These are phyloP conservation scores for Sebastes ruberrimus DNA, from an alignment of 2,797 vertebrate species.

Conservation along the genomic window DNA sequence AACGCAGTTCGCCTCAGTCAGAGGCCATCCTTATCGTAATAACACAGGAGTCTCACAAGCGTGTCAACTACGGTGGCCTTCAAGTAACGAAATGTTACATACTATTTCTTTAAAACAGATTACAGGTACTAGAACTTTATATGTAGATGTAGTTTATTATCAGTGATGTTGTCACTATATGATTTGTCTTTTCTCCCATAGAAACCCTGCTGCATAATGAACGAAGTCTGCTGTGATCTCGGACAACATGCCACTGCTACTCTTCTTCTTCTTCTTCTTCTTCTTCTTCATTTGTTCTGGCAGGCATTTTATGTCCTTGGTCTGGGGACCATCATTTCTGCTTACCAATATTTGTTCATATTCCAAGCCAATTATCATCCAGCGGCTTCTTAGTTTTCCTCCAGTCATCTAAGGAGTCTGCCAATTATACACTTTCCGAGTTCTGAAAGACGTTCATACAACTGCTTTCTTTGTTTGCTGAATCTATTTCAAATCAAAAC, in stretches of 20 bases:
- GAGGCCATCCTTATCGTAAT: too few relatives aligned
- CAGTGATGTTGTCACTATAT: neutral
- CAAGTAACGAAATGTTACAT: too few relatives aligned
- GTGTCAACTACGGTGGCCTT: too few relatives aligned
- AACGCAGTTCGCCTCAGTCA: too few relatives aligned
- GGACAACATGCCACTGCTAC: neutral
- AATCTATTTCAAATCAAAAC: fast-evolving
- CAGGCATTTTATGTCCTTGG: neutral
- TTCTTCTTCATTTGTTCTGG: neutral
- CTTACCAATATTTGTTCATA: neutral
- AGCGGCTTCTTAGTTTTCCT: too few relatives aligned
- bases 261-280: neutral
- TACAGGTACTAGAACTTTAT: fast-evolving
- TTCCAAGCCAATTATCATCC: neutral
- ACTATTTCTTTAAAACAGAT: neutral
- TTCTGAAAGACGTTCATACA: neutral
- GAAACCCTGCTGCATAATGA: neutral
- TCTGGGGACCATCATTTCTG: neutral
- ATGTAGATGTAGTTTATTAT: neutral
- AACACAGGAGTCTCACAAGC: too few relatives aligned
- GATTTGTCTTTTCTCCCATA: neutral
- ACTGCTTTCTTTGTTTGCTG: neutral
- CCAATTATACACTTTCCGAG: neutral
- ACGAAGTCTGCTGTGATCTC: neutral
- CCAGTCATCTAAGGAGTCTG: neutral